phyloP scores from a whole-genome alignment of 2,888 invertebrate genomes.

The Diachrysia chrysitis region DNA sequence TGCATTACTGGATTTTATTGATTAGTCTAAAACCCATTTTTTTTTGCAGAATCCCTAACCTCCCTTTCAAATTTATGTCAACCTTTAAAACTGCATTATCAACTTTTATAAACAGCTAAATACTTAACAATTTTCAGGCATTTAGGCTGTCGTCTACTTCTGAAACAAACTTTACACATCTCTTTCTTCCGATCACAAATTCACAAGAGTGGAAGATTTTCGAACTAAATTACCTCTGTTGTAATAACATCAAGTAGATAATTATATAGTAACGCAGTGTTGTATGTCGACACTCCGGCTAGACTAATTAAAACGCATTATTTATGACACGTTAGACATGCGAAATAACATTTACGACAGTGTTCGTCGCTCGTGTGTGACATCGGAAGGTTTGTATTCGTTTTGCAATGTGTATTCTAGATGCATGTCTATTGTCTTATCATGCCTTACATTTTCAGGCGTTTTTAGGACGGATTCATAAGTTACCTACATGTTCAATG shows the following conservation, averaged over 20 bases:
- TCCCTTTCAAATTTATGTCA: too few relatives aligned
- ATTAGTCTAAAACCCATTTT: too few relatives aligned
- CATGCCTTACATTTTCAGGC: too few relatives aligned
- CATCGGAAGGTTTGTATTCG: conserved; percentile 11
- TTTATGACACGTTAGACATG: conserved; percentile 34
- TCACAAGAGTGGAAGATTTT: background rate
- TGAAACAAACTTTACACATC: too few relatives aligned
- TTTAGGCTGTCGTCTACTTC: too few relatives aligned
- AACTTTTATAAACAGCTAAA: too few relatives aligned
- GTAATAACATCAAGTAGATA: conserved; percentile 23
- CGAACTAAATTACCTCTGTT: conserved; percentile 16
- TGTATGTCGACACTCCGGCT: conserved; percentile 26
- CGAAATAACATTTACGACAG: conserved; percentile 21
- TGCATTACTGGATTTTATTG: background rate
- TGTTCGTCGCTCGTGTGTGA: background rate
- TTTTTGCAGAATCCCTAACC: too few relatives aligned
- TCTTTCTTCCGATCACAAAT: background rate
- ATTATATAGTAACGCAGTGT: conserved; percentile 26
- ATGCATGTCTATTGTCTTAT: background rate
- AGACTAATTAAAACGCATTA: conserved; percentile 50
- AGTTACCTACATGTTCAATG: too few relatives aligned
- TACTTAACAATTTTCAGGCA: too few relatives aligned
- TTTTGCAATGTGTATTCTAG: conserved; percentile 23
- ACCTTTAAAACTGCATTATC: too few relatives aligned
- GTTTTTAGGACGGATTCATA: too few relatives aligned